These are phyloP conservation scores for Strigamia crassipes DNA, from an alignment of 2,888 invertebrate species.

Conservation along the genomic window DNA sequence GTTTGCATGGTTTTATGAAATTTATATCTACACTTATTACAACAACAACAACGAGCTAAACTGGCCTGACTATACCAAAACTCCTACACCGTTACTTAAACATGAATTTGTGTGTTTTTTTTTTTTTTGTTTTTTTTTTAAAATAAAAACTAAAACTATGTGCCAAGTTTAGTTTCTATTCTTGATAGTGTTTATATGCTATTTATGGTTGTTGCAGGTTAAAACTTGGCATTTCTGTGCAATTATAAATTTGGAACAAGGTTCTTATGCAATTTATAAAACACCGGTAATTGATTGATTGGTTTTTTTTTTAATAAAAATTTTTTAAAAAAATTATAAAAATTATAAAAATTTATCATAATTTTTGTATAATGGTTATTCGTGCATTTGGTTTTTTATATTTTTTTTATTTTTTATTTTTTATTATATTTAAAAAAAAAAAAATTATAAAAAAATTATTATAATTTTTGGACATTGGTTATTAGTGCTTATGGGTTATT, in stretches of 20 bases:
- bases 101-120: neutral
- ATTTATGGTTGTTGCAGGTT: neutral
- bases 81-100: too few species aligned
- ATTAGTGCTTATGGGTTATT: too few species aligned
- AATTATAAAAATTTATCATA: too few species aligned
- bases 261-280: neutral
- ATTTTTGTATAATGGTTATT: too few species aligned
- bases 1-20: neutral
- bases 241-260: neutral
- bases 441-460: too few species aligned
- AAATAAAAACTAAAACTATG: neutral
- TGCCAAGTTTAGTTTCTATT: neutral
- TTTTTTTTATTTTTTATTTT: too few species aligned
- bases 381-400: too few species aligned
- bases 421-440: too few species aligned
- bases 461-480: too few species aligned
- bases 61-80: neutral
- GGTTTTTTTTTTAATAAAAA: too few species aligned
- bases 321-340: too few species aligned
- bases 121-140: neutral
- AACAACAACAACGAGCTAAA: neutral
- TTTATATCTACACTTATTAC: neutral
- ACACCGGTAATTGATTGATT: too few species aligned
- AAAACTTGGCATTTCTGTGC: neutral
- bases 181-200: neutral